Base-by-base conservation (phyloP, 2,888 invertebrate genomes). In the Aphidoletes aphidimyza region DNA sequence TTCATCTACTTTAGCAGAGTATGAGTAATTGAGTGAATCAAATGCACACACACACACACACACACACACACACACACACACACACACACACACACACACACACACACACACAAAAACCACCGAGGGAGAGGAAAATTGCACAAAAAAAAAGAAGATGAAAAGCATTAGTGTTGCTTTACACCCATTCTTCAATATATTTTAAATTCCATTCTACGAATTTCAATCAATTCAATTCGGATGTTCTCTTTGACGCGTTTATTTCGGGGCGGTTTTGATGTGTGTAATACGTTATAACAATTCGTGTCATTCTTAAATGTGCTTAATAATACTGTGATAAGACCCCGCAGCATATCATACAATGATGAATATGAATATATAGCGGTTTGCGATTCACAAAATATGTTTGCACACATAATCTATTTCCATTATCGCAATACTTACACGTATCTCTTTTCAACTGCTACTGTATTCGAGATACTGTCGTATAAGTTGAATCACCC, bases 301-400 rank as follows among this genome's bases (percentile, higher is more conserved):
- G 11, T 54, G 54, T 54, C 54, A 54, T 54, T 54, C 54, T 54
- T 30, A 69, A 69, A 69, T 69, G 69, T 69, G 69, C 69, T 69
- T 69, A 69, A 69, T 69, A 69, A 69, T 30, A 69, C 30, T 30
- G 69, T 30, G 69, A 30, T 22, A 54, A 54, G 54, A 54, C 5
- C 54, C 22, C 5, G 22, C 9, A 54, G 54, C 54, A 22, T 26
- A 54, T 54, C 54, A 14, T 54, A 54, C 26, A 47, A 47, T 47
- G 47, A 17, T 17, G 2, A 47, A 54, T 11, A 54, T 26, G 54
- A 54, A 54, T 54, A n/a, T 5, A 26, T 6, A 47, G 19, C 47
- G 47, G 54, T 54, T 0, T 54, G 54, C 2, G n/a, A n/a, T n/a
- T n/a, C 54, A 2, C 14, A 17, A 26, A 54, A 54, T 54, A 54